Evolutionary conservation across 1,140 invertebrate species (phyloP).

Genomic region (Bombus huntii): DNA sequence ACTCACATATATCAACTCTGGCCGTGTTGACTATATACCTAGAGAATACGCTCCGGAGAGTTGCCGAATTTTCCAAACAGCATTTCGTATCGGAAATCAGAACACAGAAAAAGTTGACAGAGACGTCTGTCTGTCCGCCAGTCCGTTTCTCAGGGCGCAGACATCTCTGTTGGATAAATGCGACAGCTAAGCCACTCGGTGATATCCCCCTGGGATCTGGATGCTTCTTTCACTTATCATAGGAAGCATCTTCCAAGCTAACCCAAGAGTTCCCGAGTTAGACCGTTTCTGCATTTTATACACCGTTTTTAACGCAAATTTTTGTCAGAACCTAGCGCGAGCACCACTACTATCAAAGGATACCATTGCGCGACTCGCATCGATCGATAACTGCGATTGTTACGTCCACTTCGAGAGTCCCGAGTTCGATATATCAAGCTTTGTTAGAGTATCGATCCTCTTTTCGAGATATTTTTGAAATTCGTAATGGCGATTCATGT

Average conservation of each 20-base stretch:
- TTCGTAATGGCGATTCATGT: not conserved
- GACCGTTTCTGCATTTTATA: slow-evolving; percentile 65
- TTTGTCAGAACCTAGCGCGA: slow-evolving; percentile 32
- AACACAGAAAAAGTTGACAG: slow-evolving; percentile 52
- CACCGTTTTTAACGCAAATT: slow-evolving; percentile 55
- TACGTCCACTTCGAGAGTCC: slow-evolving; percentile 13
- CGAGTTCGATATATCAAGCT: slow-evolving; percentile 37
- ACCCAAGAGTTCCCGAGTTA: slow-evolving; percentile 55
- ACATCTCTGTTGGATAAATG: slow-evolving; percentile 58
- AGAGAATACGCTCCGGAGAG: slow-evolving; percentile 54
- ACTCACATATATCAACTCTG: not conserved
- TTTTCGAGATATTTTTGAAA: not conserved
- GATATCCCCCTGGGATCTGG: slow-evolving; percentile 18
- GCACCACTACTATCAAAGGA: slow-evolving; percentile 48
- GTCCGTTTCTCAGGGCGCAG: slow-evolving; percentile 58
- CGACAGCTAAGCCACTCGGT: slow-evolving; percentile 62
- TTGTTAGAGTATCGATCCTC: not conserved
- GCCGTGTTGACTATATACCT: not conserved
- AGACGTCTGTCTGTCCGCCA: slow-evolving; percentile 62
- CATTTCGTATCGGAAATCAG: slow-evolving; percentile 56
- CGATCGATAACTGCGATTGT: slow-evolving; percentile 60
- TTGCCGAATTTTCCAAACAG: slow-evolving; percentile 55
- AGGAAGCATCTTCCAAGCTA: slow-evolving; percentile 52
- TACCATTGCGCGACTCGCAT: slow-evolving; percentile 64
- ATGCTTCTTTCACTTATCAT: slow-evolving; percentile 28